phyloP scores from a whole-genome alignment of 1,140 invertebrate species.

The Chironomus tepperi region DNA sequence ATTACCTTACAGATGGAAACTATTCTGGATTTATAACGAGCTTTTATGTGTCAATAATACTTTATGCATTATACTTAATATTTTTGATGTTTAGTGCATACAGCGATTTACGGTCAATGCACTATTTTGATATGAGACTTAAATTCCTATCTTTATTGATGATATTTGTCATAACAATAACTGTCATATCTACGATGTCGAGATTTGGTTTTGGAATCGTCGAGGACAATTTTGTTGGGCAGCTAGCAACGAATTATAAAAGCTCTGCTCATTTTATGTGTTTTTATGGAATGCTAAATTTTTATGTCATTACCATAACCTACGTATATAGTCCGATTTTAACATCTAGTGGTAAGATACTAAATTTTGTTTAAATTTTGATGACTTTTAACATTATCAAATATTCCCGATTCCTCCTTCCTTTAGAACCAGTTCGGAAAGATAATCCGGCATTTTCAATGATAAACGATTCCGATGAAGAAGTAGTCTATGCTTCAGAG shows the following conservation, averaged over 20 bases:
- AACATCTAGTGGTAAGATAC: background rate
- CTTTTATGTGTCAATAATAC: slow-evolving; percentile 73
- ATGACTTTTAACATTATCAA: slow-evolving; percentile 25
- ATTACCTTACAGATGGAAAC: background rate
- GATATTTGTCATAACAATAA: slow-evolving; percentile 71
- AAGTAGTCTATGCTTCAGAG: slow-evolving; percentile 90
- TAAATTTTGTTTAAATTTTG: background rate
- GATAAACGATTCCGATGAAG: slow-evolving; percentile 97
- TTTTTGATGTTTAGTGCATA: slow-evolving; percentile 82
- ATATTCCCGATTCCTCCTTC: slow-evolving; percentile 26
- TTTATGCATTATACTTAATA: slow-evolving; percentile 80
- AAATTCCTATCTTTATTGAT: slow-evolving; percentile 85
- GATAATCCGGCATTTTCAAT: slow-evolving; percentile 96
- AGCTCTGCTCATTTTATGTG: slow-evolving; percentile 92
- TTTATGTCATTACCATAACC: slow-evolving; percentile 88
- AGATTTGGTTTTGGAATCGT: slow-evolving; percentile 80
- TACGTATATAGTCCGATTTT: slow-evolving; percentile 84
- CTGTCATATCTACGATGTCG: slow-evolving; percentile 64
- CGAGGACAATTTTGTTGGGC: slow-evolving; percentile 88
- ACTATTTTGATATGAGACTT: slow-evolving; percentile 88
- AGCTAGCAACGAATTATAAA: slow-evolving; percentile 74
- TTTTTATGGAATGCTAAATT: slow-evolving; percentile 90
- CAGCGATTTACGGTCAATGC: slow-evolving; percentile 90
- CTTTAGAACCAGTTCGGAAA: slow-evolving; percentile 82
- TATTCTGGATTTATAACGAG: slow-evolving; percentile 71